Base-by-base conservation (phyloP, 2,113 vertebrate genomes). In the Takifugu bimaculatus region DNA sequence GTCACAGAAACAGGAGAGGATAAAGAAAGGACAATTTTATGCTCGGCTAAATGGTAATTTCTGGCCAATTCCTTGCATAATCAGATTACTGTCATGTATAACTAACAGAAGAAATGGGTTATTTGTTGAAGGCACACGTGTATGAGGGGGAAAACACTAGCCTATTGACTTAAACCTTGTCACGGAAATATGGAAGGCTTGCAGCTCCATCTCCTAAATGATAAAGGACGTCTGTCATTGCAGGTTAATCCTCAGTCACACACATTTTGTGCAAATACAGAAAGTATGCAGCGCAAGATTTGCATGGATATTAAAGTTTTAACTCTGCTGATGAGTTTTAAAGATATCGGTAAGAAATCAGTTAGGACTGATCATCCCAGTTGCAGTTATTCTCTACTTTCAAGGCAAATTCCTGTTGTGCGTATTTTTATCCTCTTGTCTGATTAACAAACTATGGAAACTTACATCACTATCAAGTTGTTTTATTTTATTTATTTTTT, bases 241-340 rank as follows among this genome's bases (percentile, higher is more conserved):
- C 10, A 60, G n/a, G 7, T 49, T 11, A 60, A 11, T n/a, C 28
- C 27, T 44, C 25, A 42, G 68, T 79, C 77, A 80, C 65, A 29
- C 4, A 39, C 44, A 59, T 35, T 63, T 29, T 59, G 6, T 50
- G 6, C 26, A 65, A 50, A 26, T 50, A 15, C 2, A 49, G 13
- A 50, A 20, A 50, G 15, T n/a, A 26, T 50, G n/a, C 11, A 3
- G 35, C 1, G 35, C 29, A 32, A 32, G 7, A 32, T 6, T 49
- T 49, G 15, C 47, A 49, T 20, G 47, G 9, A 13, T 44, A 13
- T 32, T 32, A 32, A 32, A 32, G 29, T 32, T 32, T 4, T 6
- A 32, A 32, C 7, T 32, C 5, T 32, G 5, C 29, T 32, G 29
- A 32, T 32, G 3, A 32, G 29, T 32, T 32, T 2, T 32, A 6